Conservation (phyloP, 2,797 vertebrate genomes). For the Parauchenoglanis punctatus region DNA sequence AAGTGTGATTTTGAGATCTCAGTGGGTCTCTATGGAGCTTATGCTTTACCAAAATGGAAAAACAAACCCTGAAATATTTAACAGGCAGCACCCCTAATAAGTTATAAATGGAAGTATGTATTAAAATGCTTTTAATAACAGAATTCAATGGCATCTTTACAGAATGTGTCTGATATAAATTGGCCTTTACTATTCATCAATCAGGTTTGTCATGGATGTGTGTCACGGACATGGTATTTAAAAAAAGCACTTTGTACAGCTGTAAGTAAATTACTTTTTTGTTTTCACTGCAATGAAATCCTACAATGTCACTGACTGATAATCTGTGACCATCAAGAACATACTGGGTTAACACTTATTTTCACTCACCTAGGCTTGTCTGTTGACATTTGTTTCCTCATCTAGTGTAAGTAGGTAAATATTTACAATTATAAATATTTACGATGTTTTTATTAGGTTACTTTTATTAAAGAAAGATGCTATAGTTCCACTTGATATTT, state of each 20-base stretch:
- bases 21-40: background rate
- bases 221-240: background rate
- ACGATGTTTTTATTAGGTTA: background rate
- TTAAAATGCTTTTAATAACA: background rate
- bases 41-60: background rate
- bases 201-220: background rate
- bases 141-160: background rate
- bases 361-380: background rate
- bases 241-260: background rate
- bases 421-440: background rate
- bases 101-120: background rate
- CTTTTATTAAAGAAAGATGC: background rate
- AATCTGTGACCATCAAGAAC: background rate
- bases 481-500: background rate
- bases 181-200: slow-evolving; percentile 1
- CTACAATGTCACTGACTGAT: background rate
- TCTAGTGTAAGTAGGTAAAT: background rate
- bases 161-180: background rate
- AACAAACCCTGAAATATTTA: background rate
- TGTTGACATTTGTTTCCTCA: background rate
- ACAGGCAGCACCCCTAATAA: background rate
- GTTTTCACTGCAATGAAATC: background rate
- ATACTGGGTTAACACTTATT: background rate
- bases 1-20: background rate
- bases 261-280: background rate